A percentile compares a stretch with the other conserved stretches of the same genome.
Evolutionary conservation across 1,140 invertebrate species (phyloP).

Genomic region (Pseudomyrmex cubaensis): DNA sequence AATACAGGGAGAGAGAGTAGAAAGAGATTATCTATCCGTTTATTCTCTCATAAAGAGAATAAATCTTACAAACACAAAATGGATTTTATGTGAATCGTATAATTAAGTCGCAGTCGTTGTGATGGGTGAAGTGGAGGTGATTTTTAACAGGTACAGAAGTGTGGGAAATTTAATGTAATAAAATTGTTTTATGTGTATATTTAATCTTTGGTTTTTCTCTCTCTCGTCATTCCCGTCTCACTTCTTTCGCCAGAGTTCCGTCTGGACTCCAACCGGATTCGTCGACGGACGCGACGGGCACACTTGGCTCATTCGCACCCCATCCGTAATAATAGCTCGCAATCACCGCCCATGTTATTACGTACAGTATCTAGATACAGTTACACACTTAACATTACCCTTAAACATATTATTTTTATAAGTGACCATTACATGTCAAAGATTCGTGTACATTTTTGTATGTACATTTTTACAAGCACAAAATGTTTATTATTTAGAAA

Average conservation of each 20-base stretch:
- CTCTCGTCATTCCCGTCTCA: neutral
- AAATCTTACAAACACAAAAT: neutral
- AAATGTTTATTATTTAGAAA: no score
- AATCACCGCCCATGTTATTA: conserved; percentile 66
- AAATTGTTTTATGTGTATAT: conserved; percentile 2
- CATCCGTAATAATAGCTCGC: conserved; percentile 74
- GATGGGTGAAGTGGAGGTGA: neutral
- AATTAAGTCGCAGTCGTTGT: neutral
- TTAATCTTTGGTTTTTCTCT: neutral
- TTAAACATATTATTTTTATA: no score
- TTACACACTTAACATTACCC: no score
- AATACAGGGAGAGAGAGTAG: neutral
- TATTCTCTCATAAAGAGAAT: neutral
- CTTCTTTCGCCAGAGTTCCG: conserved; percentile 63
- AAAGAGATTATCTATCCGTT: conserved; percentile 1
- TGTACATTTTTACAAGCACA: no score
- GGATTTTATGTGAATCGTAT: neutral
- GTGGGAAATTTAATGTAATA: conserved; percentile 8
- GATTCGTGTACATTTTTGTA: no score
- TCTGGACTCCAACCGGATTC: conserved; percentile 77
- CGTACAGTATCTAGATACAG: conserved; percentile 54
- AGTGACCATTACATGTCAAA: no score
- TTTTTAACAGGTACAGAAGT: neutral
- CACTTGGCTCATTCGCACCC: conserved; percentile 63
- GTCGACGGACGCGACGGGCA: conserved; percentile 61